Percentiles rank a stretch among this genome's conserved stretches.
Evolutionary conservation across 2,113 vertebrate species (phyloP).

Genomic region (Myotis davidii): DNA sequence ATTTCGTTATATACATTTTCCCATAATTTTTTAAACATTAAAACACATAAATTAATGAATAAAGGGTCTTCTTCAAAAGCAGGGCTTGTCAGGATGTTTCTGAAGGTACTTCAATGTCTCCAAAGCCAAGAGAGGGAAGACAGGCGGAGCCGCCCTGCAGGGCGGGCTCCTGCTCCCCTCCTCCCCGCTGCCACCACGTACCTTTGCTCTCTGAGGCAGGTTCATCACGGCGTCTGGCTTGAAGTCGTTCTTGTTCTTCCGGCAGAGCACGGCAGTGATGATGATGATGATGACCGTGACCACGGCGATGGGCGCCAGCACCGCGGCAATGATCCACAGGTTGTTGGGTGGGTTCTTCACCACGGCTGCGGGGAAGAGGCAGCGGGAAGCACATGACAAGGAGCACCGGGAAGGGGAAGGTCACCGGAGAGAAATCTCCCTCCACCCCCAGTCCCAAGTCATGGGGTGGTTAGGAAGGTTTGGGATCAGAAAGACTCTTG

Average conservation of each 20-base stretch:
- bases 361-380: slow-evolving; percentile 87
- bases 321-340: slow-evolving; percentile 98
- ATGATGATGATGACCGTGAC: slow-evolving; percentile 98
- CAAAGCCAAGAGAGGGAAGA: not conserved
- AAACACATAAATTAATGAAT: not conserved
- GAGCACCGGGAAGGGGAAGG: not conserved
- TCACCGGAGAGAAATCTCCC: not conserved
- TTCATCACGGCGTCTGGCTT: slow-evolving; percentile 96
- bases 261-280: slow-evolving; percentile 97
- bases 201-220: slow-evolving; percentile 97
- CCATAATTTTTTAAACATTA: not conserved
- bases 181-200: slow-evolving; percentile 58
- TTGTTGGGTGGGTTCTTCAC: slow-evolving; percentile 98
- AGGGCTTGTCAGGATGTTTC: not conserved
- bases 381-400: not conserved
- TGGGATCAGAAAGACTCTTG: not conserved
- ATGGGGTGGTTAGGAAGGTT: not conserved
- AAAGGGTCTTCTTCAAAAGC: not conserved
- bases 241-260: slow-evolving; percentile 98
- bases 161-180: accelerated
- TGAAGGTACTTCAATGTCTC: not conserved
- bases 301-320: slow-evolving; percentile 95
- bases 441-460: not conserved
- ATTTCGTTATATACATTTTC: not conserved
- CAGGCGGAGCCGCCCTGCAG: not conserved